Evolutionary conservation across 2,888 invertebrate species (phyloP).

Genomic region (Digitonthophagus gazella): DNA sequence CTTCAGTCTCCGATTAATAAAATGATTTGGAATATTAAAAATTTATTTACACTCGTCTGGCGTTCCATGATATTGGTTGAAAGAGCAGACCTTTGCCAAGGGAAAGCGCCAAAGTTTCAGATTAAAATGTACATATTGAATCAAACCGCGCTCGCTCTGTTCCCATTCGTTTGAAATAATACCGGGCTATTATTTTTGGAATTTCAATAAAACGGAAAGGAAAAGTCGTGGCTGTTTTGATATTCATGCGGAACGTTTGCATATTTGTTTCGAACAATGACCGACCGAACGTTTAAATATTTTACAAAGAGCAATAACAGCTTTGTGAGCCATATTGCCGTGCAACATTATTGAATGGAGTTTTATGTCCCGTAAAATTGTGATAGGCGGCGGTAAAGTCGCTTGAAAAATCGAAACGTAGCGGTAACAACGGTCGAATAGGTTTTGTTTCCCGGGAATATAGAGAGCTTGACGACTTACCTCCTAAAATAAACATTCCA

Average conservation of each 20-base stretch:
- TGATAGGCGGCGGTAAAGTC: neutral
- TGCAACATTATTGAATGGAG: neutral
- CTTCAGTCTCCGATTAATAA: neutral
- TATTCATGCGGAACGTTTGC: neutral
- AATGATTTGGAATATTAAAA: neutral
- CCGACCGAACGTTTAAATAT: neutral
- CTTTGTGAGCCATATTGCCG: neutral
- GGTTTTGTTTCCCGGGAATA: neutral
- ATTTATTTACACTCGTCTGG: neutral
- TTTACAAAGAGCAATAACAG: neutral
- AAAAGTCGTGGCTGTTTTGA: neutral
- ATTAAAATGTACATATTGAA: neutral
- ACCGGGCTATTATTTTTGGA: neutral
- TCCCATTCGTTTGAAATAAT: neutral
- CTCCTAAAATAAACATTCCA: constrained; percentile 60
- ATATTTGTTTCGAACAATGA: neutral
- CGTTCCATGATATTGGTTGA: neutral
- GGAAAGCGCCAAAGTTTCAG: neutral
- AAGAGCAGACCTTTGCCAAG: neutral
- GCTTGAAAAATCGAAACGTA: neutral
- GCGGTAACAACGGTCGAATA: neutral
- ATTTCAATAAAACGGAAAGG: neutral
- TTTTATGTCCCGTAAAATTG: neutral
- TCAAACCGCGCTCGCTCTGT: neutral
- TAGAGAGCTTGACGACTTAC: constrained; percentile 47